Evolutionary conservation across 2,113 vertebrate species (phyloP), one percentile per base, ranked within the genome.

Genomic region (Indicator maculatus): DNA sequence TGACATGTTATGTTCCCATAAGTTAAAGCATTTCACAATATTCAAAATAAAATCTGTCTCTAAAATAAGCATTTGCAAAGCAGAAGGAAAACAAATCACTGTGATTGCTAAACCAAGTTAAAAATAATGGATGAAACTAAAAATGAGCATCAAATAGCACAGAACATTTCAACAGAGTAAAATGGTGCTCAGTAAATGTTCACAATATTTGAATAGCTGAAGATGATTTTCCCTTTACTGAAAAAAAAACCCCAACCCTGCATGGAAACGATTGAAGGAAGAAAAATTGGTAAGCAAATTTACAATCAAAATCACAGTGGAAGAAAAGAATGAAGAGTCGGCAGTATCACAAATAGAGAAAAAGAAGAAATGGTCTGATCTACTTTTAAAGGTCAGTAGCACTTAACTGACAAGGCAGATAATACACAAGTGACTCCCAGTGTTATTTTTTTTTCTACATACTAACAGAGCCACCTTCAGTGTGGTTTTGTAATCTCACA

Each of bases 81-180:
- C 21, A 79, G 63, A 95, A 69, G 24, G 65, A 89, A 94, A 93
- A 81, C 55, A 92, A 92, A 95, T 92, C 78, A 89, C 36, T 73
- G 39, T 55, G 77, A 86, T 81, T 81, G 65, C 66, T 63, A 79
- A 90, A 95, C 81, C 39, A 78, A 82, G 53, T 58, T 33, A 58
- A 89, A 92, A 89, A 86, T 28, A 94, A 76, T 36, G 44, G n/a
- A 71, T 50, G 50, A 82, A 84, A 78, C 74, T 78, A 87, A 80
- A 95, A 86, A 52, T 44, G 30, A 61, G 16, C 65, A 69, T 44
- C 28, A 78, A 88, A 82, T 52, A 93, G 53, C 53, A 84, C 14
- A 90, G 86, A 84, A 74, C 30, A 82, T 75, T 92, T 86, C n/a
- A 78, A 53, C 23, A 65, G 53, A 55, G 53, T 39, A 71, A 95